phyloP scores from a whole-genome alignment of 2,888 invertebrate species.

The Xanthia icteritia region DNA sequence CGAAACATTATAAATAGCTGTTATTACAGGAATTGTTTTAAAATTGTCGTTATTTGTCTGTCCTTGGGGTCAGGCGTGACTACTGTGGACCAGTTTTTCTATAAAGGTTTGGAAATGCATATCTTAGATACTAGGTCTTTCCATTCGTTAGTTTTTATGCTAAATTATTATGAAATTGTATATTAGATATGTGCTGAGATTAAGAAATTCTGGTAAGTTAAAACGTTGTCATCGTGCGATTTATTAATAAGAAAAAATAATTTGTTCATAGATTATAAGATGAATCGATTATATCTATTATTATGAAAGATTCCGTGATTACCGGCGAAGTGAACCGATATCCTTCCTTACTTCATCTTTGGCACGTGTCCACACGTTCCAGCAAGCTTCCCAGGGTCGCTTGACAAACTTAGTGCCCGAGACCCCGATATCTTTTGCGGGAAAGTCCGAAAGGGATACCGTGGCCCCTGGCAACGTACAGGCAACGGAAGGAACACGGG shows the following conservation, averaged over 20 bases:
- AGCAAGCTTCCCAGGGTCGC: constrained; percentile 13
- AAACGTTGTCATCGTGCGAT: too few species aligned
- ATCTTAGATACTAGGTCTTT: background rate
- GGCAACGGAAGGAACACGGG: too few species aligned
- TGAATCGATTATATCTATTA: too few species aligned
- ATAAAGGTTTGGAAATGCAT: constrained; percentile 7
- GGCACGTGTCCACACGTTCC: constrained; percentile 1
- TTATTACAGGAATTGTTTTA: constrained; percentile 73
- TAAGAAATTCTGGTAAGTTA: too few species aligned
- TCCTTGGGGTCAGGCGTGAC: constrained; percentile 73
- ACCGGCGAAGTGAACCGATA: background rate
- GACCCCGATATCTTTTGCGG: background rate
- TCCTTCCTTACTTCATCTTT: background rate
- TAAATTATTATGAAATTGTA: too few species aligned
- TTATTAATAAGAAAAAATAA: too few species aligned
- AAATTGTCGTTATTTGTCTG: constrained; percentile 68
- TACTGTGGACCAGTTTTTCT: constrained; percentile 63
- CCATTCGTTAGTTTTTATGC: too few species aligned
- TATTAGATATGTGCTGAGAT: too few species aligned
- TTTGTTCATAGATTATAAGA: too few species aligned
- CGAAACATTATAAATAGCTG: constrained; percentile 68
- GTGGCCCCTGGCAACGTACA: too few species aligned
- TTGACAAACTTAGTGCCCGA: background rate
- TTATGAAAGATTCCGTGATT: background rate
- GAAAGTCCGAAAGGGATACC: too few species aligned